Percentiles rank a stretch among this genome's conserved stretches.
Evolutionary conservation across 2,113 vertebrate genomes (phyloP).

Genomic region (Chunga burmeisteri): DNA sequence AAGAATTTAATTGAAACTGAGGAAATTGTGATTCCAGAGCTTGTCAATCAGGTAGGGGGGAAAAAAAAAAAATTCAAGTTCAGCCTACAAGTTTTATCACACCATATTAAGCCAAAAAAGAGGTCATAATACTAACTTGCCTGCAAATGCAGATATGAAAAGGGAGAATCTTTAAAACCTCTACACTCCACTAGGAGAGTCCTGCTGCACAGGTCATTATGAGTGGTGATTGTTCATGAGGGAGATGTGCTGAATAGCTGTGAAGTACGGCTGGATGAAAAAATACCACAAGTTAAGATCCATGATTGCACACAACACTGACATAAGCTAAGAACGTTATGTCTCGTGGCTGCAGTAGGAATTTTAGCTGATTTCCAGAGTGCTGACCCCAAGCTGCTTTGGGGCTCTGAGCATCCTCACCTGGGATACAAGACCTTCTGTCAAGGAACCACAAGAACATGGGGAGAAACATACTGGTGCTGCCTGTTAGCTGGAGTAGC

Average conservation of each 20-base stretch:
- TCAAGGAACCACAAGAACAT: neutral
- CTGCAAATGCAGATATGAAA: neutral
- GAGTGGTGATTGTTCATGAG: neutral
- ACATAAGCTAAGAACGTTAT: accelerated
- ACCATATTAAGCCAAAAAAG: neutral
- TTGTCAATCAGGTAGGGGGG: neutral
- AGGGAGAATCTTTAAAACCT: neutral
- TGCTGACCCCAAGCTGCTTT: neutral
- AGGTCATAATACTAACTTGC: neutral
- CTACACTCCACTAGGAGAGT: neutral
- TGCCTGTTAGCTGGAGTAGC: neutral
- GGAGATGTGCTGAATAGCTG: neutral
- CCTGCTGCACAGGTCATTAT: neutral
- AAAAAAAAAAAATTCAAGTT: neutral
- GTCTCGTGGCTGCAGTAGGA: accelerated
- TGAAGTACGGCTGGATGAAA: neutral
- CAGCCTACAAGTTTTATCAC: neutral
- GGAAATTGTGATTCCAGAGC: neutral
- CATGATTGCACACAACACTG: neutral
- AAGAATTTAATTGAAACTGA: neutral
- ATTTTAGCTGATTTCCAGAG: neutral
- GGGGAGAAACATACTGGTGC: neutral
- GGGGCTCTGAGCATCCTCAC: neutral
- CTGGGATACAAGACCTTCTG: neutral
- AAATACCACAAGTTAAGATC: neutral